Evolutionary conservation across 2,113 vertebrate genomes (phyloP).

Genomic region (Macroglossus sobrinus): DNA sequence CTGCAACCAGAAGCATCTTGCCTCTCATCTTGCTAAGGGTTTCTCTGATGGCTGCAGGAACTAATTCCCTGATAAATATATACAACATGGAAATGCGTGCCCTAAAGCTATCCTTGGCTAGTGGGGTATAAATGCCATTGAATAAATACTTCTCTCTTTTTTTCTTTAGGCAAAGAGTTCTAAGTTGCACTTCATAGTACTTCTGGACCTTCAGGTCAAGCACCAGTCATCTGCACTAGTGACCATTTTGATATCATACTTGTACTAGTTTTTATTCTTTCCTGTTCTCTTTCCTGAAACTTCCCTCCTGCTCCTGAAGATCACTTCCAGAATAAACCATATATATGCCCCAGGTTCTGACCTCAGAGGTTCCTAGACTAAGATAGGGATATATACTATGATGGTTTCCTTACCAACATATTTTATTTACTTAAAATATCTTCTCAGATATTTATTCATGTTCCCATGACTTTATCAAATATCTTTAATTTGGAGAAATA

Average conservation of each 20-base stretch:
- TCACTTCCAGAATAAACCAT: not conserved
- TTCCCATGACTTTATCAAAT: not conserved
- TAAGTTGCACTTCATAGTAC: not conserved
- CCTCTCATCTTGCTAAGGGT: not conserved
- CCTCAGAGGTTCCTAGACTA: not conserved
- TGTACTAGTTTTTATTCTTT: not conserved
- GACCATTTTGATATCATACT: not conserved
- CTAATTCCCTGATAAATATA: not conserved
- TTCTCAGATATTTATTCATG: not conserved
- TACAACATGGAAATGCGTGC: not conserved
- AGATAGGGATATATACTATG: not conserved
- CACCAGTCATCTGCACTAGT: not conserved
- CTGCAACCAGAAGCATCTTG: not conserved
- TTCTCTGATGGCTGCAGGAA: not conserved
- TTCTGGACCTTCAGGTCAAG: not conserved
- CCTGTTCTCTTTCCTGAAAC: not conserved
- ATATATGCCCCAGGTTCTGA: not conserved
- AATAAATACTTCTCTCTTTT: not conserved
- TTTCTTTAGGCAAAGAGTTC: not conserved
- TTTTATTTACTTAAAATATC: not conserved
- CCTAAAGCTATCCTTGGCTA: not conserved
- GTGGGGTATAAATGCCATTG: not conserved
- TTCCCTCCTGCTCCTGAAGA: not conserved
- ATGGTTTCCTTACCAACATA: not conserved
- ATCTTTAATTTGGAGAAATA: not conserved